Conservation (phyloP, 2,888 invertebrate genomes). For the Cryptocheilus praepositus region DNA sequence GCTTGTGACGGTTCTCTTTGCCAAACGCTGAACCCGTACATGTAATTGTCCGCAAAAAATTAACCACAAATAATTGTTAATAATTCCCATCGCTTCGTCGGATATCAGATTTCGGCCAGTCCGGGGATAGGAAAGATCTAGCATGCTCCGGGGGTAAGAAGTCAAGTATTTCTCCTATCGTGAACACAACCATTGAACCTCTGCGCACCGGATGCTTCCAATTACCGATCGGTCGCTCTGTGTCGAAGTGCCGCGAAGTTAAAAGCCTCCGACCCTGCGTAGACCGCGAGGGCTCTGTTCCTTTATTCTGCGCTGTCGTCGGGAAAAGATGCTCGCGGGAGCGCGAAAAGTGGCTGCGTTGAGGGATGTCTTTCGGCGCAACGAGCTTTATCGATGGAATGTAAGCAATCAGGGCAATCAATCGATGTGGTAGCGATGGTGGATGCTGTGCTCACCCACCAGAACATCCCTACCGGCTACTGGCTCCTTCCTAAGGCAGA, state of each 20-base stretch:
- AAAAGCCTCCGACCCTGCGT: conserved; percentile 26
- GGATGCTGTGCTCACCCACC: conserved; percentile 65
- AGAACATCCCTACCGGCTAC: conserved; percentile 67
- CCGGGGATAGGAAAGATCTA: conserved; percentile 4
- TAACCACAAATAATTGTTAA: not conserved
- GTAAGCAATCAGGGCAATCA: conserved; percentile 64
- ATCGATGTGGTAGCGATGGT: conserved; percentile 67
- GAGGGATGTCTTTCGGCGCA: conserved; percentile 15
- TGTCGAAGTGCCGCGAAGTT: conserved; percentile 25
- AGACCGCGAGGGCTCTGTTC: conserved; percentile 19
- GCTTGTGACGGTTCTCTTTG: too few relatives aligned
- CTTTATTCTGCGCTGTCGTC: not conserved
- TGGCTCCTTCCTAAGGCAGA: conserved; percentile 54
- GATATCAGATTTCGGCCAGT: not conserved
- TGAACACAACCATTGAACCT: conserved; percentile 15
- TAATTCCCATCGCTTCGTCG: not conserved
- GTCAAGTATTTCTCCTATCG: not conserved
- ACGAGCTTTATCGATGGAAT: conserved; percentile 55
- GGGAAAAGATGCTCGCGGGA: conserved; percentile 7
- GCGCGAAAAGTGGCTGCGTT: conserved; percentile 13
- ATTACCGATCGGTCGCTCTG: conserved; percentile 38
- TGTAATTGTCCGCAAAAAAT: too few relatives aligned
- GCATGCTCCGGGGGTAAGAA: too few relatives aligned
- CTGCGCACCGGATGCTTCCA: conserved; percentile 33
- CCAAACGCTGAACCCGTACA: too few relatives aligned